Conservation (phyloP, 2,888 invertebrate species). For the Philereme vetulata region DNA sequence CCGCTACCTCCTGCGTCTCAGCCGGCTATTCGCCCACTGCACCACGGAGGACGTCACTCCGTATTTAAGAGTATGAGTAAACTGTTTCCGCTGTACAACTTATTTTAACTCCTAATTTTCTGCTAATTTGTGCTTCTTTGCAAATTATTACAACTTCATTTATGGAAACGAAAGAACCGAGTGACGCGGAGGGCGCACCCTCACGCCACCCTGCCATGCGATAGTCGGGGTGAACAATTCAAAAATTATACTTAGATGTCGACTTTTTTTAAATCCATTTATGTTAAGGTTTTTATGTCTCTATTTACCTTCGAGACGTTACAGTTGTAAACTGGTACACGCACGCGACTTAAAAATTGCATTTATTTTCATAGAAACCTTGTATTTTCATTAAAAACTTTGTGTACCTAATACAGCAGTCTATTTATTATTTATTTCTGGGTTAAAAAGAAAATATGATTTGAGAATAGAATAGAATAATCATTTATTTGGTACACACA, state of each 20-base stretch:
- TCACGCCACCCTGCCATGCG: conserved; percentile 35
- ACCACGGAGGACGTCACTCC: no score
- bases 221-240: conserved; percentile 26
- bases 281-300: conserved; percentile 16
- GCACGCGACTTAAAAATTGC: conserved; percentile 21
- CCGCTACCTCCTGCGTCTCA: no score
- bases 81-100: neutral
- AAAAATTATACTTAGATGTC: conserved; percentile 11
- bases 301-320: conserved; percentile 14
- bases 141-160: conserved; percentile 67
- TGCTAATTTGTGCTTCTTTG: conserved; percentile 61
- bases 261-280: conserved; percentile 6
- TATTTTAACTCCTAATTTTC: conserved; percentile 25
- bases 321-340: conserved; percentile 10
- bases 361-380: conserved; percentile 3
- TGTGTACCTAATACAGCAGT: no score
- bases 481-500: no score
- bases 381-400: no score
- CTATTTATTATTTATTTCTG: no score
- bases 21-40: no score
- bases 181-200: conserved; percentile 58
- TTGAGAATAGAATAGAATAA: no score
- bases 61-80: no score
- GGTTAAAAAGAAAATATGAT: no score
- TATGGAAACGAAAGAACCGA: conserved; percentile 57